Evolutionary conservation across 1,140 invertebrate genomes (phyloP).

Genomic region (Campoletis sonorensis): DNA sequence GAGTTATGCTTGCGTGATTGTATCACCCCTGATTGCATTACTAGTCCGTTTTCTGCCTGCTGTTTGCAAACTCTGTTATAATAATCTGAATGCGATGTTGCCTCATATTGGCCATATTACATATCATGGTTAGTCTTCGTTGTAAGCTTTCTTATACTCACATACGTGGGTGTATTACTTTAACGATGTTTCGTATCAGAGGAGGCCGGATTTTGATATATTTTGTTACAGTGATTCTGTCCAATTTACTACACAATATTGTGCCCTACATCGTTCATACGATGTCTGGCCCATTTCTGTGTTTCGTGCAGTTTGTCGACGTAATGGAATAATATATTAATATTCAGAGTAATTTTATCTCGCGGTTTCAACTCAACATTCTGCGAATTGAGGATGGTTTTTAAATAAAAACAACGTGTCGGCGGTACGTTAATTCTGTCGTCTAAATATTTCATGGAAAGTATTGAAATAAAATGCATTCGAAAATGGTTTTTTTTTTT

Average conservation of each 20-base stretch:
- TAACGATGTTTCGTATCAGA: not conserved
- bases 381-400: too few relatives aligned
- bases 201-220: not conserved
- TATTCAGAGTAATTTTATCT: too few relatives aligned
- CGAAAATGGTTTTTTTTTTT: too few relatives aligned
- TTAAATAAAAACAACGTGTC: too few relatives aligned
- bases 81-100: conserved; percentile 56
- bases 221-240: not conserved
- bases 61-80: conserved; percentile 61
- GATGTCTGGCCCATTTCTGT: not conserved
- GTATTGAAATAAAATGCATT: too few relatives aligned
- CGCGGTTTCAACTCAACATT: too few relatives aligned
- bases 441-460: too few relatives aligned
- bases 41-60: conserved; percentile 51
- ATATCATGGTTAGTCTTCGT: not conserved
- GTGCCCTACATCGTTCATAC: not conserved
- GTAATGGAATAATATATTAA: too few relatives aligned
- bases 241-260: not conserved
- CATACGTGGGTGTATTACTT: not conserved
- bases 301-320: too few relatives aligned
- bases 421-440: too few relatives aligned
- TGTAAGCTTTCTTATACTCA: not conserved
- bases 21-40: conserved; percentile 56
- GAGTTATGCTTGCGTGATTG: conserved; percentile 51
- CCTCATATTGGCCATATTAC: conserved; percentile 52